Percentiles rank a stretch among this genome's conserved stretches.
phyloP scores from a whole-genome alignment of 2,888 invertebrate species.

The Smittia aterrima region DNA sequence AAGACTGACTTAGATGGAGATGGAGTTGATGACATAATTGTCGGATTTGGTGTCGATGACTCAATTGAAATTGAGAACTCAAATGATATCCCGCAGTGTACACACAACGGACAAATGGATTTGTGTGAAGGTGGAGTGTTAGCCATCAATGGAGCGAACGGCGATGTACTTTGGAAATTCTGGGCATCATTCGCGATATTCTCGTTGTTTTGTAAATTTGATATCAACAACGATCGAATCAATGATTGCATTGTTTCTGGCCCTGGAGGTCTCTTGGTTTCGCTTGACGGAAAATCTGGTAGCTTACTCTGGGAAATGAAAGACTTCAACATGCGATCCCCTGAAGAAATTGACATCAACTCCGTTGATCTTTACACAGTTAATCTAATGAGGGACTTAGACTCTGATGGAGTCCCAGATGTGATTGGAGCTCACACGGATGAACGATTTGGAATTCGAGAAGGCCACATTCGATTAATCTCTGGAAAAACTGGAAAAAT shows the following conservation, averaged over 20 bases:
- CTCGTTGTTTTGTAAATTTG: constrained; percentile 68
- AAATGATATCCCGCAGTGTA: constrained; percentile 56
- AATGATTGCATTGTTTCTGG: constrained; percentile 74
- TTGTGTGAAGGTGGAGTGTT: constrained; percentile 74
- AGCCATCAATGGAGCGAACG: constrained; percentile 70
- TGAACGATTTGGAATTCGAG: constrained; percentile 56
- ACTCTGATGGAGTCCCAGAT: constrained; percentile 68
- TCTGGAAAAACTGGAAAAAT: constrained; percentile 68
- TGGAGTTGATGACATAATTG: constrained; percentile 67
- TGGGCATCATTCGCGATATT: constrained; percentile 73
- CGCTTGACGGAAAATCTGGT: constrained; percentile 67
- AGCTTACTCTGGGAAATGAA: constrained; percentile 64
- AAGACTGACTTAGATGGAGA: constrained; percentile 71
- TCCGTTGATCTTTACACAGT: constrained; percentile 61
- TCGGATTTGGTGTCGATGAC: constrained; percentile 52
- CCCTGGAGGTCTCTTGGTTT: constrained; percentile 58
- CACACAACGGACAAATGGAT: constrained; percentile 65
- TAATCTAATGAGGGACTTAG: constrained; percentile 67
- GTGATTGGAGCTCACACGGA: constrained; percentile 67
- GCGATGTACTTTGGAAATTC: constrained; percentile 70
- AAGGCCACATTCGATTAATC: constrained; percentile 66
- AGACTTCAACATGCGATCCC: constrained; percentile 55
- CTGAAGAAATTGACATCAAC: constrained; percentile 53
- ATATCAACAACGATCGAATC: constrained; percentile 66
- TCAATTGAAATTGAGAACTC: constrained; percentile 41